Conservation (phyloP, 2,113 vertebrate genomes). For the Aramus guarauna region DNA sequence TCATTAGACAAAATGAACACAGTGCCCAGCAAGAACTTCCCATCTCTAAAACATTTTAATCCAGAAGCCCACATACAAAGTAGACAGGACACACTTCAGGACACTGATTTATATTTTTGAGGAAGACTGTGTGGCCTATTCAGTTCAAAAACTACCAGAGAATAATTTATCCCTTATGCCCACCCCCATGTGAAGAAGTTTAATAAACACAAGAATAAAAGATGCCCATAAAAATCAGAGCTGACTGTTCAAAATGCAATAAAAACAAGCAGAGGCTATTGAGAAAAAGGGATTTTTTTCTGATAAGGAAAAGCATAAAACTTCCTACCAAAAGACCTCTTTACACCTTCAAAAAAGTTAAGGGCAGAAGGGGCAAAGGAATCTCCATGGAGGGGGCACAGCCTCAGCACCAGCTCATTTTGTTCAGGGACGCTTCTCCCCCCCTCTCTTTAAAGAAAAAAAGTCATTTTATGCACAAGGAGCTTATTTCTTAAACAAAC, state of each 20-base stretch:
- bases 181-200: constrained; percentile 30
- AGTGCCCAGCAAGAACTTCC: background rate
- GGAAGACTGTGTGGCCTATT: background rate
- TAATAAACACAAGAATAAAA: constrained; percentile 65
- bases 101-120: background rate
- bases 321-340: background rate
- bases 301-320: constrained; percentile 31
- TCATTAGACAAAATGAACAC: background rate
- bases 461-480: constrained; percentile 77
- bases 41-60: background rate
- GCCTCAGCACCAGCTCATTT: background rate
- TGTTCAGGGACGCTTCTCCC: constrained; percentile 8
- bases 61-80: background rate
- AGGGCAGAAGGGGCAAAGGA: background rate
- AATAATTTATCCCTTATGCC: constrained; percentile 13
- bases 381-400: background rate
- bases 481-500: constrained; percentile 87
- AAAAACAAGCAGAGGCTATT: constrained; percentile 34
- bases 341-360: background rate
- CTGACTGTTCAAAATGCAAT: constrained; percentile 50
- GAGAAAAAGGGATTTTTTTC: constrained; percentile 19
- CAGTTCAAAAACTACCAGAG: background rate
- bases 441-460: background rate
- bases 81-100: background rate
- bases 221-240: constrained; percentile 58